phyloP scores from a whole-genome alignment of 2,888 invertebrate species.

The Quadroppia sp. region DNA sequence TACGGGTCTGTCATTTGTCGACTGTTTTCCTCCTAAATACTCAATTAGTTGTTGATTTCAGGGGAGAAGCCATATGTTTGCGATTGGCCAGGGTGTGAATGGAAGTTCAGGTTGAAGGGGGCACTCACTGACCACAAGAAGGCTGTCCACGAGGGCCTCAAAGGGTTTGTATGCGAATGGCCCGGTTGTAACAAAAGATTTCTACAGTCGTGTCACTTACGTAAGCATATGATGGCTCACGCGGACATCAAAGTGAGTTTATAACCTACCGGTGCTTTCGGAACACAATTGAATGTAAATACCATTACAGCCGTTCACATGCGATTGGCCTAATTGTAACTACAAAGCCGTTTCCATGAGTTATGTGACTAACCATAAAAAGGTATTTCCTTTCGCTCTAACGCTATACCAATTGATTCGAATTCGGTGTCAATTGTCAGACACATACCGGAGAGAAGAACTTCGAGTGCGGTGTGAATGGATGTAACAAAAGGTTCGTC shows the following conservation, averaged over 20 bases:
- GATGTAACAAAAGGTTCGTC: constrained; percentile 37
- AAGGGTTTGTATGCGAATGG: constrained; percentile 40
- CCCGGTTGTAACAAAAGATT: constrained; percentile 40
- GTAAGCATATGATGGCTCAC: constrained; percentile 40
- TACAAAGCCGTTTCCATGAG: constrained; percentile 41
- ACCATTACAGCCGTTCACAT: constrained; percentile 9
- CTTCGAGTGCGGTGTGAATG: constrained; percentile 34
- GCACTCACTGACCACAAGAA: constrained; percentile 39
- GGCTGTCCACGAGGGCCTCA: constrained; percentile 37
- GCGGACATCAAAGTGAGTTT: constrained; percentile 36
- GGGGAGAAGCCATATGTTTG: constrained; percentile 74
- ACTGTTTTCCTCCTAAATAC: no score
- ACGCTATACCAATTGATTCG: no score
- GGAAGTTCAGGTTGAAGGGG: constrained; percentile 38
- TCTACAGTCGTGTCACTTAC: constrained; percentile 12
- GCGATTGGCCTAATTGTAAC: constrained; percentile 41
- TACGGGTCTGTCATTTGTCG: no score
- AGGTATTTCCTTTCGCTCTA: no score
- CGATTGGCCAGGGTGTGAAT: constrained; percentile 39
- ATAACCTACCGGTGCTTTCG: no score
- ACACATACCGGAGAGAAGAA: constrained; percentile 41
- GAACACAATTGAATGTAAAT: no score
- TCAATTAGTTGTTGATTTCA: no score
- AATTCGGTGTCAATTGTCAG: not conserved
- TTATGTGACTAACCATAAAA: constrained; percentile 38